Conservation (phyloP, 2,797 vertebrate genomes). For the Darevskia mixta region DNA sequence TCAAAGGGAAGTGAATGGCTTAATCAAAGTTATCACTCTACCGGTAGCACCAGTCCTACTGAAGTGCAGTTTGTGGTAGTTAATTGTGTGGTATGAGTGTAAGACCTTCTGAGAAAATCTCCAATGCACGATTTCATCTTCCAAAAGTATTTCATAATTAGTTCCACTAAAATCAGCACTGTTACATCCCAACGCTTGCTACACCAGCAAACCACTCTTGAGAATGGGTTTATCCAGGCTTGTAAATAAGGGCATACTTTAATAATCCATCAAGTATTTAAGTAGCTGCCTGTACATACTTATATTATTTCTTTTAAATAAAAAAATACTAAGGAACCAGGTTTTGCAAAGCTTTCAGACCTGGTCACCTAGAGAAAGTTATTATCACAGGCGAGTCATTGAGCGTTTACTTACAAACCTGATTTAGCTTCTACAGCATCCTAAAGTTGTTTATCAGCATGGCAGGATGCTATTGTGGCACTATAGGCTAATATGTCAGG, state of each 20-base stretch:
- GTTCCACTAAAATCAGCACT: background rate
- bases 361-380: background rate
- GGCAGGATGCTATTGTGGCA: background rate
- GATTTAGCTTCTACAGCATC: background rate
- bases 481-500: background rate
- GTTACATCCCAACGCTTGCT: background rate
- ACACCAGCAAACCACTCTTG: background rate
- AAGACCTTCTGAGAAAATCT: background rate
- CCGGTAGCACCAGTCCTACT: too few relatives aligned
- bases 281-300: background rate
- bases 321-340: background rate
- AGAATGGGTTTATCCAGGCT: background rate
- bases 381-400: background rate
- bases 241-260: background rate
- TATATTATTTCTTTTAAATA: background rate
- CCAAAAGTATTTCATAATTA: background rate
- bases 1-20: background rate
- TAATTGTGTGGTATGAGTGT: background rate
- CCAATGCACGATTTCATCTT: background rate
- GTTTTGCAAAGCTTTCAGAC: slow-evolving; percentile 13
- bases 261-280: slow-evolving; percentile 5
- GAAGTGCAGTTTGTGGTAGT: background rate
- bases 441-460: too few relatives aligned
- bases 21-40: too few relatives aligned
- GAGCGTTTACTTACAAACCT: background rate